phyloP scores from a whole-genome alignment of 2,888 invertebrate species.

The Prosapia bicincta region DNA sequence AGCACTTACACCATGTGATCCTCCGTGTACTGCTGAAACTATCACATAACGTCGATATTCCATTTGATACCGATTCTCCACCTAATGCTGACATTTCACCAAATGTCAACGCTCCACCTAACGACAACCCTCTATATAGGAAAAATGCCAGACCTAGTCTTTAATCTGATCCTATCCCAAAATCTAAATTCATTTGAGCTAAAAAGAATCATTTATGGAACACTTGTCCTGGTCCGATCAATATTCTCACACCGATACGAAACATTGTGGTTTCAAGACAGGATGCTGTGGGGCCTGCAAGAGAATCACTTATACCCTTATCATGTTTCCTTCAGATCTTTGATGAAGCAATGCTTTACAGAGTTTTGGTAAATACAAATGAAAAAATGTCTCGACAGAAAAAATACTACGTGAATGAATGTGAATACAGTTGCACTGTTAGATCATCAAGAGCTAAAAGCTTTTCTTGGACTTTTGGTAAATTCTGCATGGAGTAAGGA shows the following conservation, averaged over 20 bases:
- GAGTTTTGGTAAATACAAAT: not conserved
- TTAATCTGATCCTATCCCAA: constrained; percentile 1
- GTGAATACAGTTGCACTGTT: constrained; percentile 4
- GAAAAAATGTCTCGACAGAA: constrained; percentile 8
- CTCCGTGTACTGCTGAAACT: no score
- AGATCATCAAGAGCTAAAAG: constrained; percentile 2
- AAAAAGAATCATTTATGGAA: constrained; percentile 6
- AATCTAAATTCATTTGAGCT: constrained; percentile 5
- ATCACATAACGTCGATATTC: not conserved
- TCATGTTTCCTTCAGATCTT: no score
- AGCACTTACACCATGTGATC: no score
- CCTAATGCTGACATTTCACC: no score
- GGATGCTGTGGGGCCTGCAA: no score
- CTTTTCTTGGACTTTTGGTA: no score
- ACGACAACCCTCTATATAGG: not conserved
- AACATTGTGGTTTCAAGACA: no score
- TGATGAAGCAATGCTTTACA: constrained; percentile 4
- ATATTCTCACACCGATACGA: not conserved
- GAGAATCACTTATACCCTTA: no score
- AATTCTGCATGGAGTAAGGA: not conserved
- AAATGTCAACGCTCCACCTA: not conserved
- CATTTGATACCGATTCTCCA: no score
- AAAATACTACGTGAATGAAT: not conserved
- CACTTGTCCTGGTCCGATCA: not conserved
- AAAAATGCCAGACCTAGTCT: no score